A percentile compares a stretch with the other conserved stretches of the same genome.
These are phyloP conservation scores for Riptortus pedestris DNA, from an alignment of 1,140 invertebrate genomes.

Conservation along the genomic window DNA sequence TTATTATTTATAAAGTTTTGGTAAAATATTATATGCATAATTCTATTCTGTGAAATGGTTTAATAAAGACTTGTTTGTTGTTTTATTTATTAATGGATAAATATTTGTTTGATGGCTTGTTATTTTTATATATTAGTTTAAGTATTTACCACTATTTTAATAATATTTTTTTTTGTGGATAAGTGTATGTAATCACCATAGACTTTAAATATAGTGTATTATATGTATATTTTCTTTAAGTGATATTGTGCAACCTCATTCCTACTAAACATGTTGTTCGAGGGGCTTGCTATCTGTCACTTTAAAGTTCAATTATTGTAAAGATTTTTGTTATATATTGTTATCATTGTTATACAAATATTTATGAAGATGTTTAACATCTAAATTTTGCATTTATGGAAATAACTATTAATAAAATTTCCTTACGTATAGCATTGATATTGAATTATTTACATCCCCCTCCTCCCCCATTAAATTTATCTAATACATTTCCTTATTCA, in stretches of 20 bases:
- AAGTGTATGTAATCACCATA: not conserved
- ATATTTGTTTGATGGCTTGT: not conserved
- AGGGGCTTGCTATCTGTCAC: slow-evolving; percentile 1
- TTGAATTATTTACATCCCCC: too few relatives aligned
- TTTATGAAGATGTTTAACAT: not conserved
- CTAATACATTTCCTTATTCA: too few relatives aligned
- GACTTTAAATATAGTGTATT: not conserved
- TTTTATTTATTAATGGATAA: slow-evolving; percentile 5
- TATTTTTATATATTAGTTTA: not conserved
- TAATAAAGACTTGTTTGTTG: slow-evolving; percentile 3
- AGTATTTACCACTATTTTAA: slow-evolving; percentile 3
- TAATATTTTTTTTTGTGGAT: not conserved
- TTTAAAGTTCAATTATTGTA: not conserved
- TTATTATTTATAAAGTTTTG: too few relatives aligned
- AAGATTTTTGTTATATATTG: slow-evolving; percentile 7
- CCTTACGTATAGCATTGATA: too few relatives aligned
- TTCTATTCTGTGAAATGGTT: too few relatives aligned
- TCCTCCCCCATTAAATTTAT: not conserved
- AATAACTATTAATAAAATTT: not conserved
- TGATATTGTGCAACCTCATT: slow-evolving; percentile 4
- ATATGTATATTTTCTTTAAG: not conserved
- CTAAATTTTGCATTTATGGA: not conserved
- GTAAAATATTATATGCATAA: too few relatives aligned
- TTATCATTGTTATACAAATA: not conserved
- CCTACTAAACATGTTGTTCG: not conserved